Conservation (phyloP, 2,888 invertebrate species). For the Erebia epiphron region DNA sequence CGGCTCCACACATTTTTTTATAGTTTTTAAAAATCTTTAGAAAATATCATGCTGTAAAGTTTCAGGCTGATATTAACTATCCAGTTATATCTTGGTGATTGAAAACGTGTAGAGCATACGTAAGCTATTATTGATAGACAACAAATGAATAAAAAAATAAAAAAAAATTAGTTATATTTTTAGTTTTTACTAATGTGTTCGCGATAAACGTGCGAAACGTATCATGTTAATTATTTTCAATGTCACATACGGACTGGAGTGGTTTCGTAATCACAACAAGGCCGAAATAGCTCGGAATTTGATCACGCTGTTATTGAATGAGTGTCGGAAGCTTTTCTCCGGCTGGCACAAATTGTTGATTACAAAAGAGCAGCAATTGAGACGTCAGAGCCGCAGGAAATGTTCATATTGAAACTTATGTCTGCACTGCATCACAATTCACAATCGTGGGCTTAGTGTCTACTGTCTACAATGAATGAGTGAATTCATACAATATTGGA, state of each 20-base stretch:
- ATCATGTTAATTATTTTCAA: conserved; percentile 19
- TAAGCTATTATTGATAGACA: too few relatives aligned
- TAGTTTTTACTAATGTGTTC: background rate
- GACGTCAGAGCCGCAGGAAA: conserved; percentile 76
- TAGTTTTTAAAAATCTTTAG: too few relatives aligned
- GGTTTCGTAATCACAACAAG: conserved; percentile 59
- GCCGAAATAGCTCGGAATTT: conserved; percentile 69
- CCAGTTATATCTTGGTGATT: too few relatives aligned
- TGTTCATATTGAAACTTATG: conserved; percentile 76
- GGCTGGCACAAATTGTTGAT: conserved; percentile 77
- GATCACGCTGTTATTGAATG: conserved; percentile 72
- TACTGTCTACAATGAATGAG: background rate
- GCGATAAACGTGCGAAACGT: conserved; percentile 21
- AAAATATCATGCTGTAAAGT: too few relatives aligned
- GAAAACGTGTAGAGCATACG: too few relatives aligned
- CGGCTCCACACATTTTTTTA: too few relatives aligned
- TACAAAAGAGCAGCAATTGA: conserved; percentile 82
- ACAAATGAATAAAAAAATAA: too few relatives aligned
- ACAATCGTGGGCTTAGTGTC: conserved; percentile 26
- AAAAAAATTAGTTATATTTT: too few relatives aligned
- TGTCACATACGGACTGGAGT: conserved; percentile 19
- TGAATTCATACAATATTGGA: background rate
- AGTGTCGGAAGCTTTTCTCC: conserved; percentile 63
- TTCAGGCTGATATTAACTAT: too few relatives aligned
- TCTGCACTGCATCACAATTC: conserved; percentile 48